These are phyloP conservation scores for Mormyrops boulengeri DNA, from an alignment of 2,797 vertebrate genomes.

Conservation along the genomic window DNA sequence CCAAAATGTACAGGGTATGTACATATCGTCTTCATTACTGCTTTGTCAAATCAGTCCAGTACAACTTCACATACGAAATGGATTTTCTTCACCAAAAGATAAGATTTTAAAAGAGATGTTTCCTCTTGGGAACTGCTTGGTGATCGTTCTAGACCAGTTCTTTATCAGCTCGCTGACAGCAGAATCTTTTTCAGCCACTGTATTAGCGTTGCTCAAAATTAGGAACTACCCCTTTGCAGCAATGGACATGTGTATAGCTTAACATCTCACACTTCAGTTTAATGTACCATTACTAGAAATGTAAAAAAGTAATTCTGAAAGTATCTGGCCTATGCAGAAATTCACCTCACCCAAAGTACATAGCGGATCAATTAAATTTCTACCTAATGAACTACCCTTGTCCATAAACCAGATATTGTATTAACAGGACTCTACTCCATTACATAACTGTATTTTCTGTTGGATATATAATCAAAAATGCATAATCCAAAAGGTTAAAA, in stretches of 20 bases:
- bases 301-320: background rate
- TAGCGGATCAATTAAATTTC: background rate
- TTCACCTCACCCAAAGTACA: background rate
- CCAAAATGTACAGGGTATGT: background rate
- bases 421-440: conserved; percentile 47
- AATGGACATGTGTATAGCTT: conserved; percentile 4
- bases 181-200: background rate
- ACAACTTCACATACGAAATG: background rate
- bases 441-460: conserved; percentile 37
- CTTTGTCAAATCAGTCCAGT: background rate
- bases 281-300: background rate
- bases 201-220: background rate
- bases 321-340: conserved; percentile 43
- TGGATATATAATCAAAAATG: conserved; percentile 56
- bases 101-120: conserved; percentile 18
- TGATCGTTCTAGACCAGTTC: background rate
- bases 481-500: conserved; percentile 45
- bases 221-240: background rate
- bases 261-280: background rate
- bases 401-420: conserved; percentile 33
- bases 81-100: background rate
- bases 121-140: background rate
- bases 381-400: conserved; percentile 26
- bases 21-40: background rate
- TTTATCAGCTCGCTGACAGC: background rate